Base-by-base conservation (phyloP, 1,140 invertebrate species). In the Musca domestica region DNA sequence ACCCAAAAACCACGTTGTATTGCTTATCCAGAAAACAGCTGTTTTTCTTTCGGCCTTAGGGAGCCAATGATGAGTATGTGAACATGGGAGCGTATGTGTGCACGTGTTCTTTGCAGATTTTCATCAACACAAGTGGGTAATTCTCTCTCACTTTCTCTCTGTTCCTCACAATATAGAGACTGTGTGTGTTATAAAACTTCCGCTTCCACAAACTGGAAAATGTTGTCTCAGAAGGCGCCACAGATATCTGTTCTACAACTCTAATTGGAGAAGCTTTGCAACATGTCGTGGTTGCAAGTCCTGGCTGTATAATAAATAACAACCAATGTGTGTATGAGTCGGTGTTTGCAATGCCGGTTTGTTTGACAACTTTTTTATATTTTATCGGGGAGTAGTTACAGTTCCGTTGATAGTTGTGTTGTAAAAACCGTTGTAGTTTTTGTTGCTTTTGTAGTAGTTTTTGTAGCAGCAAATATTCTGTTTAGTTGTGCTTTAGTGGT, bases 401-500 rank as follows among this genome's bases (percentile, higher is more conserved):
- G 34, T 41, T 41, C 34, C 10, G 54, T 61, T 61, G 27, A 17
- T 34, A 61, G 27, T 22, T 41, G 34, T 41, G 10, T 41, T 41
- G 34, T 41, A 41, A 41, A 51, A 19, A 51, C 20, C 27, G 23
- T 61, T 19, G 27, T 34, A 2, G 19, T 34, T n/a, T 22, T 61
- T 34, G 19, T 34, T 17, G 2, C 23, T 56, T 10, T 56, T 25
- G 5, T 56, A 25, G 47, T 15, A 30, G 15, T 34, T 61, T 41
- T 61, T 61, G 27, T 61, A 41, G 56, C 56, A 61, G 23, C 27
- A 58, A 61, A 61, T 41, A 30, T 61, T 30, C 20, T 9, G 56
- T 61, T 61, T 61, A 61, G 56, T 34, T 61, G 30, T 61, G 56
- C 56, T 41, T 61, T 61, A 19, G 56, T 61, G 56, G 56, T 61